Percentiles rank a stretch among this genome's conserved stretches.
These are phyloP conservation scores for Campylorhamphus procurvoides DNA, from an alignment of 2,113 vertebrate genomes.

Conservation along the genomic window DNA sequence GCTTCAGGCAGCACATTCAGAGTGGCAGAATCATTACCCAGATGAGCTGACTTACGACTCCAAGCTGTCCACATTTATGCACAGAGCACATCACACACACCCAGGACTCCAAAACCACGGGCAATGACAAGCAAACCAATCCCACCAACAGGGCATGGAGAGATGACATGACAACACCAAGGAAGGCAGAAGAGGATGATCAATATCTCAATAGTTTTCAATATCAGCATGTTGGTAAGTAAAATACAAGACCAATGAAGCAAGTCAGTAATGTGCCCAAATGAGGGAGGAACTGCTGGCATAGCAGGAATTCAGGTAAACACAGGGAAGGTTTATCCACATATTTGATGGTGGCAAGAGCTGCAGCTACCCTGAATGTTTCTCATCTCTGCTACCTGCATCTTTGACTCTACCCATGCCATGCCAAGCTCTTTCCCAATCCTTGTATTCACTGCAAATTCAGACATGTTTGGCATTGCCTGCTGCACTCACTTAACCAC, in stretches of 20 bases:
- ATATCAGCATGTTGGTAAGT: neutral
- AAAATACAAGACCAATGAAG: neutral
- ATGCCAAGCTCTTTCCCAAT: neutral
- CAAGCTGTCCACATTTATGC: neutral
- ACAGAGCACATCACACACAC: rapidly evolving
- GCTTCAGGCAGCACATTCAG: neutral
- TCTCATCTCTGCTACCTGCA: neutral
- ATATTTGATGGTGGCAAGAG: neutral
- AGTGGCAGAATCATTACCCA: neutral
- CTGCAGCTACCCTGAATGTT: neutral
- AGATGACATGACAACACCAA: neutral
- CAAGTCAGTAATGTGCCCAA: neutral
- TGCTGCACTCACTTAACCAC: neutral
- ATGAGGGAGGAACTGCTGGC: neutral
- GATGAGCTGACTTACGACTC: rapidly evolving
- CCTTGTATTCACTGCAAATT: neutral
- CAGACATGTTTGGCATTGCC: neutral
- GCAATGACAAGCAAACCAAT: rapidly evolving
- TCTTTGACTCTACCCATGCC: neutral
- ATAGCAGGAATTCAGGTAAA: neutral
- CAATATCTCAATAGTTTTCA: neutral
- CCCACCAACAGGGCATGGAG: rapidly evolving
- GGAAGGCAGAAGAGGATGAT: neutral
- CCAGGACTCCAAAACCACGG: neutral
- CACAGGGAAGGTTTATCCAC: neutral